These are phyloP conservation scores for Cryptocephalus moraei DNA, from an alignment of 2,888 invertebrate genomes.

Conservation along the genomic window DNA sequence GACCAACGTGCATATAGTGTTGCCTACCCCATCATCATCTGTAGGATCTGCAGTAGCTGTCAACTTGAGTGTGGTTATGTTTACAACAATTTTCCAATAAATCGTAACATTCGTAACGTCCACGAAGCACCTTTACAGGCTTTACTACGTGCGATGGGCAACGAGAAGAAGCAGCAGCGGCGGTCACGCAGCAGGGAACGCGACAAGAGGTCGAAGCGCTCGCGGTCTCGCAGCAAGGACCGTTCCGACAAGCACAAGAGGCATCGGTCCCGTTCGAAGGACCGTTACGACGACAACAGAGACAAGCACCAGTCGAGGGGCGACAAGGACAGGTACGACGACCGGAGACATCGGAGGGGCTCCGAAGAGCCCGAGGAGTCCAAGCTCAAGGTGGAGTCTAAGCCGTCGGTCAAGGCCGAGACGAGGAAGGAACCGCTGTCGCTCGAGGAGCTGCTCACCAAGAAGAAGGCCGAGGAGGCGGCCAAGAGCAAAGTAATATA, in stretches of 20 bases:
- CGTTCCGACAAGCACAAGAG: conserved; percentile 25
- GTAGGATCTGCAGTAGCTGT: too few relatives aligned
- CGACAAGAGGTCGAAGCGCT: conserved; percentile 30
- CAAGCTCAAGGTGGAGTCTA: conserved; percentile 12
- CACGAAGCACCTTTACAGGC: neutral
- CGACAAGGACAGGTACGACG: conserved; percentile 6
- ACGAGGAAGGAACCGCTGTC: conserved; percentile 79
- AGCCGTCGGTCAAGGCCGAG: conserved; percentile 21
- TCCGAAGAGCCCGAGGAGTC: conserved; percentile 25
- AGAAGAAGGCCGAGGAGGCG: conserved; percentile 93
- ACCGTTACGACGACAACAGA: conserved; percentile 12
- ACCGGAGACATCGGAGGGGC: conserved; percentile 16
- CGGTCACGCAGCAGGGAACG: conserved; percentile 38
- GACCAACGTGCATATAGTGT: too few relatives aligned
- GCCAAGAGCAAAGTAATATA: conserved; percentile 69
- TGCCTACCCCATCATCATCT: too few relatives aligned
- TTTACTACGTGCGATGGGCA: conserved; percentile 26
- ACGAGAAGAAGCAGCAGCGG: conserved; percentile 34
- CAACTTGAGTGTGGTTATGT: too few relatives aligned
- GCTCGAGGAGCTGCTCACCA: conserved; percentile 87
- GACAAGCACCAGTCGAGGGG: conserved; percentile 5
- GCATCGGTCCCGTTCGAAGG: conserved; percentile 31
- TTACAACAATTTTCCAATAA: too few relatives aligned
- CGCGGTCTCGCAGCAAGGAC: conserved; percentile 35
- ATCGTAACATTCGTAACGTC: too few relatives aligned